Evolutionary conservation across 2,797 vertebrate species (phyloP), one percentile per base, ranked within the genome.

Genomic region (Cephalopachus bancanus): DNA sequence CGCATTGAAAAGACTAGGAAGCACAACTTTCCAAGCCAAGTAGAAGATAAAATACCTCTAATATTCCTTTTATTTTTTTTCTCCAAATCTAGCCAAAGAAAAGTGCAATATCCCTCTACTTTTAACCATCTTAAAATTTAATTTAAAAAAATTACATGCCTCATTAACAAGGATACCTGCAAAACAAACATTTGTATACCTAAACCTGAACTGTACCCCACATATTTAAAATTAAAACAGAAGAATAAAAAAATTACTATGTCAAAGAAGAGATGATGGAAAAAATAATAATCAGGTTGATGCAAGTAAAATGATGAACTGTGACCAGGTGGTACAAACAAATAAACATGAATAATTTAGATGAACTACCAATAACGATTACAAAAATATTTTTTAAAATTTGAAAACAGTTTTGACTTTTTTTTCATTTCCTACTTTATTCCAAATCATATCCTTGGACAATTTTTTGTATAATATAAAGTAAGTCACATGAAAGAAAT

Each of bases 121-220:
- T 85, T 87, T 83, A 92, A 65, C 20, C 30, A 89, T 60, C n/a
- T 69, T 93, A 96, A 89, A 81, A 78, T 24, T 72, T 93, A 59
- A 83, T 53, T 44, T 49, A 75, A 30, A 60, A 89, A 78, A 71
- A 33, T 78, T 55, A 90, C 4, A 44, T 44, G 44, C 44, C 44
- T 44, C 44, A 44, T 44, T 7, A 44, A 44, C 44, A 44, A 44
- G 44, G 44, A 7, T 44, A 7, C 44, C 44, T 44, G 44, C 44
- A 44, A 44, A 44, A 44, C 44, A 44, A 44, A 44, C 44, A 44
- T 44, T 44, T 44, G 44, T 44, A 44, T 44, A 44, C 44, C 44
- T 44, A 44, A 44, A 44, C 44, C 44, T 44, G 44, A 44, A 44
- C 44, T 44, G 44, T 44, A 44, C 44, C 6, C 44, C 44, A 44